Conservation (phyloP, 1,140 invertebrate genomes). For the Diorhabda elongata region DNA sequence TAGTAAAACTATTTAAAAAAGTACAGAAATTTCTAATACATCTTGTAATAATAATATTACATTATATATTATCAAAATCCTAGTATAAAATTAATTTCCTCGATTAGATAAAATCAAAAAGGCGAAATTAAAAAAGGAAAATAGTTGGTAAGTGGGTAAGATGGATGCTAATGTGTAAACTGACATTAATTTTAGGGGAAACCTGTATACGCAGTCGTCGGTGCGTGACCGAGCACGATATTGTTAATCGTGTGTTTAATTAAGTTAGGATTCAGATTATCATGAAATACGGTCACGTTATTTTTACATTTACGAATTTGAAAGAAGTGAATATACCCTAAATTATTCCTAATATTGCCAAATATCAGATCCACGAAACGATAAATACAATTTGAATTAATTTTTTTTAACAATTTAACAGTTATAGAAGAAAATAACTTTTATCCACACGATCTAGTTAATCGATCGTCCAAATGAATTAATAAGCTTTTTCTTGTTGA, state of each 20-base stretch:
- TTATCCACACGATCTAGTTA: no score
- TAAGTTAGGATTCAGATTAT: conserved; percentile 44
- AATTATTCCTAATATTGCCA: conserved; percentile 1
- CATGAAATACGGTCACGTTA: conserved; percentile 41
- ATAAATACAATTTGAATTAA: not conserved
- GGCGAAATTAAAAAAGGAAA: not conserved
- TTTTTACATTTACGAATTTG: conserved; percentile 8
- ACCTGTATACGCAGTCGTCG: conserved; percentile 2
- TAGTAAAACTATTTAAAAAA: no score
- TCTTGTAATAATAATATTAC: no score
- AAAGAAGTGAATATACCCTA: not conserved
- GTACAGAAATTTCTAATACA: no score
- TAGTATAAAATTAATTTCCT: not conserved
- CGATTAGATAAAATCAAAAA: not conserved
- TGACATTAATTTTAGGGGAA: conserved; percentile 7
- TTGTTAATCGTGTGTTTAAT: conserved; percentile 41
- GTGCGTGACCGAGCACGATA: conserved; percentile 36
- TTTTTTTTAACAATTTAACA: not conserved
- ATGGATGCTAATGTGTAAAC: conserved; percentile 10
- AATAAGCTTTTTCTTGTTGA: no score
- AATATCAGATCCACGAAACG: not conserved
- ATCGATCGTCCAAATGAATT: no score
- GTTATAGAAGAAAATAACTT: no score
- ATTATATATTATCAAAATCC: no score
- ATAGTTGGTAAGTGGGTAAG: conserved; percentile 7